Evolutionary conservation across 2,797 vertebrate species (phyloP).

Genomic region (Scyliorhinus canicula): DNA sequence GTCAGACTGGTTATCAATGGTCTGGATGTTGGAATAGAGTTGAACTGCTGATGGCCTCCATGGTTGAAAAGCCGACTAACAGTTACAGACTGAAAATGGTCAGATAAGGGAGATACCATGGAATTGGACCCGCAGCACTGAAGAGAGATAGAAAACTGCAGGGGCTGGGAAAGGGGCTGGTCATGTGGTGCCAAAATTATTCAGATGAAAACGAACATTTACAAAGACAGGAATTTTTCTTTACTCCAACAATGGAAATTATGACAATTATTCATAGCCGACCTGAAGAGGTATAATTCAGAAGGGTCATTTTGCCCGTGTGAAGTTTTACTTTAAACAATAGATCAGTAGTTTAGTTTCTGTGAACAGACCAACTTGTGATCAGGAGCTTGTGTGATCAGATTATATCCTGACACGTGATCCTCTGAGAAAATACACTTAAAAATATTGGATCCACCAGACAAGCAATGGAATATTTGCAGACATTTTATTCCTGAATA

Average conservation of each 20-base stretch:
- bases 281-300: not conserved
- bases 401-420: not conserved
- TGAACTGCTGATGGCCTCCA: not conserved
- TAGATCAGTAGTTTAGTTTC: not conserved
- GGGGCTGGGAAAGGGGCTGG: not conserved
- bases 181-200: not conserved
- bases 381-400: not conserved
- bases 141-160: not conserved
- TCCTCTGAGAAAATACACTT: not conserved
- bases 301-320: not conserved
- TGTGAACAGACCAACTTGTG: not conserved
- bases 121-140: not conserved
- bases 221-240: not conserved
- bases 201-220: not conserved
- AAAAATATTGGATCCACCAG: not conserved
- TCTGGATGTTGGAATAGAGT: not conserved
- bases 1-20: not conserved
- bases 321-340: not conserved
- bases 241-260: not conserved
- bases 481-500: not conserved
- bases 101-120: not conserved
- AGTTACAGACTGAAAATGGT: not conserved
- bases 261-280: not conserved
- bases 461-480: not conserved
- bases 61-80: not conserved